Base-by-base conservation (phyloP, 1,140 invertebrate genomes). In the Augochlora pura region DNA sequence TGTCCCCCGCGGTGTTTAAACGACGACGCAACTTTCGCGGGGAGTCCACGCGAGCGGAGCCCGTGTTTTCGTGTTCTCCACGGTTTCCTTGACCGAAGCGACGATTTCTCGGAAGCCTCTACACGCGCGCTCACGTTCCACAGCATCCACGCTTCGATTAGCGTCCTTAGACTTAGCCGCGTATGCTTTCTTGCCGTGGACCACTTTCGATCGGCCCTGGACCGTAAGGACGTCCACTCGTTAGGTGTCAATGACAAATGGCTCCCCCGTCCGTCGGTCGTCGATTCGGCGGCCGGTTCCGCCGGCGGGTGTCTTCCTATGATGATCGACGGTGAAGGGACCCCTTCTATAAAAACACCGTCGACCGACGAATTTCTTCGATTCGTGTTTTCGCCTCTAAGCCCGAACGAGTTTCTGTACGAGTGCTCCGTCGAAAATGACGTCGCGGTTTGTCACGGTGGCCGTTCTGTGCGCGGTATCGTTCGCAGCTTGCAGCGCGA, bases 181-280 rank as follows among this genome's bases (percentile, higher is more conserved):
- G 23, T 1, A 7, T n/a, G 52, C 60, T 67, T 54, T 46, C 74
- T 42, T 77, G 32, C 32, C 4, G 3, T 39, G n/a, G 63, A 64
- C 64, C 67, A 83, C 60, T 88, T 88, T 84, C 83, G 74, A 68
- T 57, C 69, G 87, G 77, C 88, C 88, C 75, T 89, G 88, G 14
- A 68, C 52, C 63, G 54, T 85, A 88, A 90, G 88, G 88, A 77
- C 88, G 72, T 73, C 87, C 62, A 86, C 86, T 88, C 59, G 42
- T 49, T 67, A 25, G 65, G 27, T 70, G 63, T 62, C 75, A 76
- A 70, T 86, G 60, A 70, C 52, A 46, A 59, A 72, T 46, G 38
- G 10, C 63, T 10, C n/a, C n/a, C n/a, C n/a, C n/a, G n/a, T n/a
- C n/a, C 16, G 39, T 38, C 21, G 46, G n/a, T 73, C 42, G 60